Conservation (phyloP, 2,888 invertebrate species). For the Villa cingulata region DNA sequence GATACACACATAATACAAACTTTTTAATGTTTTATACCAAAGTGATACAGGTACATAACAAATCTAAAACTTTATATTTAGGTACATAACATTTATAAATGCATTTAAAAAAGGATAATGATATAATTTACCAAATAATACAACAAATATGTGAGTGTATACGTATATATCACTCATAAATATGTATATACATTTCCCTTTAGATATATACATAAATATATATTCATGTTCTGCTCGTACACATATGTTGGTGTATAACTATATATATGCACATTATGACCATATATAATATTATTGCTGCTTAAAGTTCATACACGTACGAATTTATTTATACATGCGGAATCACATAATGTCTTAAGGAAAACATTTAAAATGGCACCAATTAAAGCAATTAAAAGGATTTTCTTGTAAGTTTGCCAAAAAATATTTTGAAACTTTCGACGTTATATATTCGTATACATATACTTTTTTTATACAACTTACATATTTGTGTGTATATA, state of each 20-base stretch:
- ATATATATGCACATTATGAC: background rate
- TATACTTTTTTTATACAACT: no score
- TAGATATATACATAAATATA: no score
- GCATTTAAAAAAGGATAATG: background rate
- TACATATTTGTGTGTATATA: background rate
- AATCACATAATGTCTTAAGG: background rate
- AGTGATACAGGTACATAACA: no score
- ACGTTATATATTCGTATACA: background rate
- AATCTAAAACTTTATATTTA: background rate
- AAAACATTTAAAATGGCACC: background rate
- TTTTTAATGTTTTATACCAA: no score
- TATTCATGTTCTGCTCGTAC: no score
- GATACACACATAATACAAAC: no score
- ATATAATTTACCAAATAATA: background rate
- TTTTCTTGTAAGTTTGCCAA: background rate
- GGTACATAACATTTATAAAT: background rate
- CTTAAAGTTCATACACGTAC: constrained; percentile 10
- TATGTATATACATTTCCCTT: no score
- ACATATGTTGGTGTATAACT: no score
- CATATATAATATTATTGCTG: constrained; percentile 7
- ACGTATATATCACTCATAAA: no score
- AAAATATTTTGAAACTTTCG: background rate
- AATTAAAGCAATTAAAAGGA: constrained; percentile 1
- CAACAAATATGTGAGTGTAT: no score
- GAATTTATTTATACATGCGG: background rate